These are phyloP conservation scores for Leptestheria dahalacensis DNA, from an alignment of 1,140 invertebrate genomes.

Conservation along the genomic window DNA sequence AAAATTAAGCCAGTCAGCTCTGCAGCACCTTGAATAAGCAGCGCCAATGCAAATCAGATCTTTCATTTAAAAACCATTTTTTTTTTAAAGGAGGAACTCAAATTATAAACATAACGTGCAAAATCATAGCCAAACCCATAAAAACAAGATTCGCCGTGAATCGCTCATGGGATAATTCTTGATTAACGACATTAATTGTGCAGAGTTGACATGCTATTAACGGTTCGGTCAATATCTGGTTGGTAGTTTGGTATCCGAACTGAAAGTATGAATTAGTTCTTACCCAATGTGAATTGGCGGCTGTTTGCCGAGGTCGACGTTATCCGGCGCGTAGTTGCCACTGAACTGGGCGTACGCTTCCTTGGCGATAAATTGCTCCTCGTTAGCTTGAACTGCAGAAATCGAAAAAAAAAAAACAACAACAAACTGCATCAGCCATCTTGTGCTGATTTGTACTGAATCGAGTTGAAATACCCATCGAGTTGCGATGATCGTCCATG, in stretches of 20 bases:
- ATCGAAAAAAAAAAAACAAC: conserved; percentile 10
- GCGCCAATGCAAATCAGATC: too few relatives aligned
- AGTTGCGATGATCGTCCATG: conserved; percentile 51
- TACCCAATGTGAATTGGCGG: conserved; percentile 78
- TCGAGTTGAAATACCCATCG: conserved; percentile 22
- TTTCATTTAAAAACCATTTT: too few relatives aligned
- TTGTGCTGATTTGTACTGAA: not conserved
- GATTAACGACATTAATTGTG: not conserved
- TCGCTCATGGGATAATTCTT: not conserved
- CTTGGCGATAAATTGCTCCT: conserved; percentile 24
- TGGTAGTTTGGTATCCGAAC: too few relatives aligned
- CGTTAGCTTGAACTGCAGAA: not conserved
- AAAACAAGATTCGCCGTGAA: too few relatives aligned
- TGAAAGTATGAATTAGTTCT: conserved; percentile 26
- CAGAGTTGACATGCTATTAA: too few relatives aligned
- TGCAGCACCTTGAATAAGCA: too few relatives aligned
- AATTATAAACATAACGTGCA: too few relatives aligned
- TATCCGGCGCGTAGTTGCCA: conserved; percentile 51
- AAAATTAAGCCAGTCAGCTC: too few relatives aligned
- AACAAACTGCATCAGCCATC: not conserved
- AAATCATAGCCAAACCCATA: too few relatives aligned
- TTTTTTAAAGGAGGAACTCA: too few relatives aligned
- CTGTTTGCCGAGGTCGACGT: conserved; percentile 68
- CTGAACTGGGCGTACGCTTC: conserved; percentile 30
- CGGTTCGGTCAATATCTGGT: too few relatives aligned